phyloP scores from a whole-genome alignment of 2,113 vertebrate genomes.

The Anarhynchus alexandrinus region DNA sequence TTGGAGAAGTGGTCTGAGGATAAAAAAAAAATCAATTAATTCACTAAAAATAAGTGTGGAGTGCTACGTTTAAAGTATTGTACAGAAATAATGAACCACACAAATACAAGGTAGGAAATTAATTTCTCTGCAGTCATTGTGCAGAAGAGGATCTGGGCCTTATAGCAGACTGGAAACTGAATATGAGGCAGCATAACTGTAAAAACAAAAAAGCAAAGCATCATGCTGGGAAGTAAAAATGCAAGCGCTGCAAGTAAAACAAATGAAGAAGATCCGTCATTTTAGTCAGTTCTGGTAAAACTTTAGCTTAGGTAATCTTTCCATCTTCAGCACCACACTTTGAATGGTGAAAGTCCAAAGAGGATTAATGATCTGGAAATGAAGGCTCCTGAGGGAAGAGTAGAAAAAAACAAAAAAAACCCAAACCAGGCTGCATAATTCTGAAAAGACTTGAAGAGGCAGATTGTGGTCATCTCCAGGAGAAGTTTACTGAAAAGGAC shows the following conservation, averaged over 20 bases:
- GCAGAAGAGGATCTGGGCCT: neutral
- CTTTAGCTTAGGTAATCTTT: neutral
- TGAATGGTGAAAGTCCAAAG: neutral
- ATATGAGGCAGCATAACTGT: neutral
- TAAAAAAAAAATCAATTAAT: neutral
- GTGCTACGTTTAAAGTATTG: neutral
- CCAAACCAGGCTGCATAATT: neutral
- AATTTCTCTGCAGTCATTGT: neutral
- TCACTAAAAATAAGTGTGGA: neutral
- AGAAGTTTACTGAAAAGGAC: neutral
- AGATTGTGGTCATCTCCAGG: neutral
- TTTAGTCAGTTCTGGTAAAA: neutral
- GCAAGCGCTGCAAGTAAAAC: neutral
- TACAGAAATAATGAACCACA: slow-evolving; percentile 8
- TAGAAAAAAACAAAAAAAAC: neutral
- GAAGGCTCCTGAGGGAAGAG: neutral
- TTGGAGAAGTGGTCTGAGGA: neutral
- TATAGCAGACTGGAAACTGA: neutral
- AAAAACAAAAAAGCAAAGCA: neutral
- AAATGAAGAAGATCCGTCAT: neutral
- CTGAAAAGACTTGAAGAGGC: neutral
- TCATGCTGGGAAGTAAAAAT: neutral
- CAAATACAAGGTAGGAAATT: neutral
- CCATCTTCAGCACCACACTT: neutral
- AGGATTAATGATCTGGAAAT: neutral